Evolutionary conservation across 2,888 invertebrate genomes (phyloP).

Genomic region (Strigamia maritima): DNA sequence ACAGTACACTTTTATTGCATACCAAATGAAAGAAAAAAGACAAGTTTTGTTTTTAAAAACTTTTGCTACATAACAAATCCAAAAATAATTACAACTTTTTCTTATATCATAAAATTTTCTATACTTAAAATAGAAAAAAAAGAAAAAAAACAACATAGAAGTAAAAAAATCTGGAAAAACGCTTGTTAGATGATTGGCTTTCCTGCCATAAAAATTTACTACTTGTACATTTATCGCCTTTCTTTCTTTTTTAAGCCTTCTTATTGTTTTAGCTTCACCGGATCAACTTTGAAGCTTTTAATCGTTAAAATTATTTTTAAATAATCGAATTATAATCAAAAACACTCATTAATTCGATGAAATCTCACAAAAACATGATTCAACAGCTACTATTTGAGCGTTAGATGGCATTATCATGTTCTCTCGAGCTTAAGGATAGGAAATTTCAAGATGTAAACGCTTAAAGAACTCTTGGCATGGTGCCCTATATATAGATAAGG

Average conservation of each 20-base stretch:
- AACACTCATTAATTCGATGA: no score
- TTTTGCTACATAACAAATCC: no score
- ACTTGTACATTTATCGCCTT: background rate
- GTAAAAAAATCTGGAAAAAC: background rate
- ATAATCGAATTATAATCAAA: no score
- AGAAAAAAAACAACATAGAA: background rate
- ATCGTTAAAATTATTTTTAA: no score
- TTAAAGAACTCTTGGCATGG: background rate
- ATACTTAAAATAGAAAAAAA: background rate
- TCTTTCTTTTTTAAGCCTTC: slow-evolving; percentile 1
- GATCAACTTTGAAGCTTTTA: no score
- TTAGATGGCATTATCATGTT: background rate
- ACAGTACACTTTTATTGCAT: no score
- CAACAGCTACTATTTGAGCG: no score
- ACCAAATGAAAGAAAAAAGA: no score
- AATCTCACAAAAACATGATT: no score
- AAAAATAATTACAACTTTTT: no score
- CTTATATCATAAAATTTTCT: no score
- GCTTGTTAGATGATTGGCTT: background rate
- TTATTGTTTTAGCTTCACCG: background rate
- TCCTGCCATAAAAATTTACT: background rate
- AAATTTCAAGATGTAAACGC: background rate
- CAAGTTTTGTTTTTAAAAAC: no score
- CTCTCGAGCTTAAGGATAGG: background rate
- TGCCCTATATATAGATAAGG: slow-evolving; percentile 11